phyloP scores from a whole-genome alignment of 2,113 vertebrate genomes.

The Nansenia antarctica region DNA sequence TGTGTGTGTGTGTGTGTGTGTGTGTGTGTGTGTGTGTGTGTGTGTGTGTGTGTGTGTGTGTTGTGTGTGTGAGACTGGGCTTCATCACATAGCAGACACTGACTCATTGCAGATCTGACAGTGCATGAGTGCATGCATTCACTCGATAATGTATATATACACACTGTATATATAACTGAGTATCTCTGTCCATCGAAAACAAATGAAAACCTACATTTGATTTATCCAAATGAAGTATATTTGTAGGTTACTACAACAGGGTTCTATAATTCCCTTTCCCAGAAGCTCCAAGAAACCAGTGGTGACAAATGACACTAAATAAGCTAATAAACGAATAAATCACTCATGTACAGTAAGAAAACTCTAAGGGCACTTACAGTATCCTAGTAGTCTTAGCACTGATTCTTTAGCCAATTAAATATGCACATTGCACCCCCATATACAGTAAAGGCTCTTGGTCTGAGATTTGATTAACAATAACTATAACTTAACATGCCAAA shows the following conservation, averaged over 20 bases:
- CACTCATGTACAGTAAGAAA: not conserved
- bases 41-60: not conserved
- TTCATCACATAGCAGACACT: not conserved
- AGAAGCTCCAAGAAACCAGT: constrained; percentile 16
- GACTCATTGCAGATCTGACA: not conserved
- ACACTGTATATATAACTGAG: no score
- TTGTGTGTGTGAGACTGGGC: not conserved
- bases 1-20: not conserved
- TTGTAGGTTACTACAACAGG: not conserved
- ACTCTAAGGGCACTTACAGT: not conserved
- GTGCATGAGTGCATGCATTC: not conserved
- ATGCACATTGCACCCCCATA: no score
- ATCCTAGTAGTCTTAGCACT: not conserved
- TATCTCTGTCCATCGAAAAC: not conserved
- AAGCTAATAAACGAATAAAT: no score
- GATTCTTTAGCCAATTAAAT: no score
- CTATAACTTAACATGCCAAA: no score
- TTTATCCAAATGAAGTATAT: not conserved
- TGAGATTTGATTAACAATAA: not conserved
- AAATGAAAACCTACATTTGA: not conserved
- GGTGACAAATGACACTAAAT: constrained; percentile 27
- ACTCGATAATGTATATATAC: not conserved
- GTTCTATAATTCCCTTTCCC: not conserved
- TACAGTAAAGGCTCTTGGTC: not conserved
- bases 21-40: not conserved